Base-by-base conservation (phyloP, 2,113 vertebrate genomes). In the Craseonycteris thonglongyai region DNA sequence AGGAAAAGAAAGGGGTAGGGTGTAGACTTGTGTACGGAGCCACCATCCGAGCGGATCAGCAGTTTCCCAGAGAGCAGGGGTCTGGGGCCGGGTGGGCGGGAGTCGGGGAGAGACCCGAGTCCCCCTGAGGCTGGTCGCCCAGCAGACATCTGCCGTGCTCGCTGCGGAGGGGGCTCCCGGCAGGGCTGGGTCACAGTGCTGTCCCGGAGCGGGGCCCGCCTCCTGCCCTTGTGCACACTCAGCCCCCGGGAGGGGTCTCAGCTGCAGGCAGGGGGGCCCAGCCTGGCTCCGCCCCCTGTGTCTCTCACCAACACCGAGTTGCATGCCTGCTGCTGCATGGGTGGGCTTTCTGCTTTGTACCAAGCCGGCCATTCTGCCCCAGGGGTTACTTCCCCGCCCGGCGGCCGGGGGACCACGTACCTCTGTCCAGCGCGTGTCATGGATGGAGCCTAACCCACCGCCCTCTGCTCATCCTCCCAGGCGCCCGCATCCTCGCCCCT, bases 401-500 rank as follows among this genome's bases (percentile, higher is more conserved):
- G 45, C 1, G n/a, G 30, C 5, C 16, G 0, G 18, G 47, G 71
- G 12, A 47, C 22, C 15, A 4, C 0, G 0, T 11, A 35, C 9
- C 38, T 1, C 7, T 21, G 54, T 7, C 54, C 0, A 1, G 19
- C 14, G 1, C 2, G 21, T 6, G 71, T 5, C 38, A 22, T 1
- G 26, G 42, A 24, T 0, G 1, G 7, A 35, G 42, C 35, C 56
- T 88, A 54, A 93, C 9, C 26, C 42, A 2, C 28, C 10, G 13
- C 92, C 16, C 2, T 8, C 58, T 79, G 87, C 6, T 42, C 91
- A 0, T 30, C 61, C 59, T 49, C 40, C 8, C 97, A 99, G 98
- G 97, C 65, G n/a, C 96, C 96, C 1, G 94, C 65, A 5, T 94
- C 98, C 33, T 51, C 97, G 0, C 97, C 98, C 10, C 94, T 92